Percentiles rank a stretch among this genome's conserved stretches.
These are phyloP conservation scores for Seriola dumerili DNA, from an alignment of 2,113 vertebrate genomes.

Conservation along the genomic window DNA sequence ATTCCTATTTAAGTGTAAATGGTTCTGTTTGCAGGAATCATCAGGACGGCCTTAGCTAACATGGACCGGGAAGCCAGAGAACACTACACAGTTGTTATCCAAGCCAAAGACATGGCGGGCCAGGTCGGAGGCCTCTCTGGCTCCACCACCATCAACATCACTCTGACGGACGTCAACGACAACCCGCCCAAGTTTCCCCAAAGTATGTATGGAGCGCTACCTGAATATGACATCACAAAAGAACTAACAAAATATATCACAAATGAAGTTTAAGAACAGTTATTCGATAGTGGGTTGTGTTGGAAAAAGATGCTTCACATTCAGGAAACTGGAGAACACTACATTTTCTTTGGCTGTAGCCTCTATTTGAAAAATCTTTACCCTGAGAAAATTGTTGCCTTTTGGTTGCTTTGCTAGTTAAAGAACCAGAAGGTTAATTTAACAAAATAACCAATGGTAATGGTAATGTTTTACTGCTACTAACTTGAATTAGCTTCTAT, in stretches of 20 bases:
- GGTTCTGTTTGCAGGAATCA: slow-evolving; percentile 87
- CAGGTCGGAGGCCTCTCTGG: slow-evolving; percentile 97
- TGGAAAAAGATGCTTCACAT: not conserved
- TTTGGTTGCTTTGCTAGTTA: not conserved
- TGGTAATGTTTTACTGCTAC: not conserved
- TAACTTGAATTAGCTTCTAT: slow-evolving; percentile 11
- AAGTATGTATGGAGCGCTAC: slow-evolving; percentile 85
- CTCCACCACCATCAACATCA: slow-evolving; percentile 97
- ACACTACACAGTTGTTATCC: slow-evolving; percentile 97
- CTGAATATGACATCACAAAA: not conserved
- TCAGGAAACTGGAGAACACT: not conserved
- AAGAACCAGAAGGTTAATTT: slow-evolving; percentile 26
- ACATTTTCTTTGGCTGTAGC: not conserved
- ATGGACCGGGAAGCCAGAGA: slow-evolving; percentile 99
- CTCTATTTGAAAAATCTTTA: not conserved
- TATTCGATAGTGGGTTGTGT: not conserved
- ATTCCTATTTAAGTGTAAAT: not conserved
- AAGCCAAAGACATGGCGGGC: slow-evolving; percentile 99
- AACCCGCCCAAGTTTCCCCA: slow-evolving; percentile 96
- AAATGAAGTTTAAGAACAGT: not conserved
- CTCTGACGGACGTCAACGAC: slow-evolving; percentile 97
- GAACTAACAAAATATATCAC: not conserved
- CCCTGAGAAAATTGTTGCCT: not conserved
- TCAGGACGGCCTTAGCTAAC: slow-evolving; percentile 95
- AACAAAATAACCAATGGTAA: slow-evolving; percentile 25